Base-by-base conservation (phyloP, 2,888 invertebrate genomes). In the Clivina fossor region DNA sequence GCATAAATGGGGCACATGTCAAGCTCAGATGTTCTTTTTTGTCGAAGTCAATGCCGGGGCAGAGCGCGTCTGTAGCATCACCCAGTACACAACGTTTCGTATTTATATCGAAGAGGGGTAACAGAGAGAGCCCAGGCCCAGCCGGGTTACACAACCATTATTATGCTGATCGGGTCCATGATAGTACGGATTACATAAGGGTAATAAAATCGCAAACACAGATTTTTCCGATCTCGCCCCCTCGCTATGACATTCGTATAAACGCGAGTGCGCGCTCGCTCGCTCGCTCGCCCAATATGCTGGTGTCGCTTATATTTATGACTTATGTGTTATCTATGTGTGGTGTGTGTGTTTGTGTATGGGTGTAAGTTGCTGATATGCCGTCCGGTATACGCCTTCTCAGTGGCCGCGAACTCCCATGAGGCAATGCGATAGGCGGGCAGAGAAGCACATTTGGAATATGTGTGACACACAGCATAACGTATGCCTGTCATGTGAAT, bases 111-210 rank as follows among this genome's bases (percentile, higher is more conserved):
- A n/a, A n/a, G 32, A 15, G 32, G 32, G 4, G 32, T 32, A 1
- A 15, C n/a, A n/a, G 24, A 28, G 28, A 9, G 15, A 5, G 8
- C 13, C n/a, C 19, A 18, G 18, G 28, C 44, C 16, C 19, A n/a
- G n/a, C n/a, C 18, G 20, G 38, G 44, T 44, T 26, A 44, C 44
- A 68, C 68, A 71, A 72, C 72, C 69, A 74, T 74, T 74, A 74
- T 74, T 74, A 74, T 74, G 74, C 71, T 74, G 74, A 74, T 74
- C 70, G 70, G 65, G 70, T 54, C 69, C 67, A 71, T 74, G 74
- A 74, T 74, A 73, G 71, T 68, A n/a, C 66, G 73, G 74, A 74
- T 74, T 74, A 74, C 74, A 71, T 68, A 68, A 68, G 24, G 26
- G 74, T 72, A 74, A 74, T 74, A 74, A 74, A 74, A 74, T 70